Conservation (phyloP, 2,797 vertebrate species). For the Phalanger gymnotis region DNA sequence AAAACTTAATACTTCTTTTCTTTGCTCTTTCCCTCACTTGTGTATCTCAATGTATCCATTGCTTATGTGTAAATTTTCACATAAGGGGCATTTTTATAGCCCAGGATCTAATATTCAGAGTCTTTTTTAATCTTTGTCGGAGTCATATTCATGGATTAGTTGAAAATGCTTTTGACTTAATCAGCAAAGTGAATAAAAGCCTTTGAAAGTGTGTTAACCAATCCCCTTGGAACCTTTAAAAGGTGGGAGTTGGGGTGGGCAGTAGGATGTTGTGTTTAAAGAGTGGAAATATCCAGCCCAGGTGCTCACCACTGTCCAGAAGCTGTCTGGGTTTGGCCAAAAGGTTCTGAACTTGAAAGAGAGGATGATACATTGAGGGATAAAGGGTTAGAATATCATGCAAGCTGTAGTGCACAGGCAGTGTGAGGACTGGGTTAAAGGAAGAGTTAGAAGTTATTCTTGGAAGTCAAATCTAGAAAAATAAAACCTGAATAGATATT, state of each 20-base stretch:
- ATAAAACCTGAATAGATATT: not conserved
- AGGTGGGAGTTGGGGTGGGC: not conserved
- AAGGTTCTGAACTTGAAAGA: not conserved
- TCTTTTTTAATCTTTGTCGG: not conserved
- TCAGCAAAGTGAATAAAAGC: not conserved
- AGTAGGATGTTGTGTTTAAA: not conserved
- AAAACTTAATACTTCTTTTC: not conserved
- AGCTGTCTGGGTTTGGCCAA: not conserved
- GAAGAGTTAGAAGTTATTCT: not conserved
- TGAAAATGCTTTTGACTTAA: not conserved
- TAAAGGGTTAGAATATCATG: no score
- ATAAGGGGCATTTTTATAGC: not conserved
- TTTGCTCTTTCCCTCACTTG: not conserved
- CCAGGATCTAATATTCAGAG: not conserved
- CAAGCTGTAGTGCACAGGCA: not conserved
- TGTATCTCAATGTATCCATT: not conserved
- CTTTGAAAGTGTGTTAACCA: not conserved
- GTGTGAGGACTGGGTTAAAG: constrained; percentile 10
- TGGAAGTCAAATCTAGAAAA: constrained; percentile 9
- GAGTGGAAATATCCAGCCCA: fast-evolving
- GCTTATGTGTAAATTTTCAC: not conserved
- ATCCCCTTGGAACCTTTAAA: not conserved
- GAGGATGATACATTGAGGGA: not conserved
- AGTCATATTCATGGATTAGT: not conserved
- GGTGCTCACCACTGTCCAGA: not conserved